Evolutionary conservation across 2,888 invertebrate species (phyloP).

Genomic region (Meiosimyza platycephala): DNA sequence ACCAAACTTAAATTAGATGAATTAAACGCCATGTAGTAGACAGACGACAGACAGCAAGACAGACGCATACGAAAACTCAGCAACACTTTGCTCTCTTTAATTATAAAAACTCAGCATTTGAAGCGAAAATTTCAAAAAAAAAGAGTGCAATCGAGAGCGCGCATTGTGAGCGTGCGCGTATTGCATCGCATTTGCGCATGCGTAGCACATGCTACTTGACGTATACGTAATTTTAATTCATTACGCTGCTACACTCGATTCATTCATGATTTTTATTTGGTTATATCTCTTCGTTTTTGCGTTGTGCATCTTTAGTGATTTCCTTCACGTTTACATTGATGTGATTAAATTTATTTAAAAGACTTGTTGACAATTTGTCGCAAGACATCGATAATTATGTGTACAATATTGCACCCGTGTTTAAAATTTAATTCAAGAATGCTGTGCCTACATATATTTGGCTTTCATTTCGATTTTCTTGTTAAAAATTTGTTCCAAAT

Average conservation of each 20-base stretch:
- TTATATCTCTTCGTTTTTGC: not conserved
- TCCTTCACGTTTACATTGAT: constrained; percentile 33
- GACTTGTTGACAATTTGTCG: not conserved
- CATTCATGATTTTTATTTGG: constrained; percentile 29
- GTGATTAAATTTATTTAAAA: constrained; percentile 21
- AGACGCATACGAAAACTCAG: not conserved
- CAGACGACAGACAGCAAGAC: too few relatives aligned
- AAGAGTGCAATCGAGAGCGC: not conserved
- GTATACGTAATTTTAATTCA: constrained; percentile 52
- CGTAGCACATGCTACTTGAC: constrained; percentile 47
- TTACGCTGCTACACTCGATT: not conserved
- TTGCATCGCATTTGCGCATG: constrained; percentile 16
- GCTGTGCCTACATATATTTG: too few relatives aligned
- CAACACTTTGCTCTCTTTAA: too few relatives aligned
- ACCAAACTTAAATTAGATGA: constrained; percentile 48
- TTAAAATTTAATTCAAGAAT: too few relatives aligned
- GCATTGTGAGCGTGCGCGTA: not conserved
- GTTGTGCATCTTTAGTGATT: constrained; percentile 16
- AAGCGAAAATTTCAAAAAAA: not conserved
- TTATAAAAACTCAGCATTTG: too few relatives aligned
- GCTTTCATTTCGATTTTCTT: too few relatives aligned
- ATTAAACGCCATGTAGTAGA: constrained; percentile 49
- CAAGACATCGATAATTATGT: too few relatives aligned
- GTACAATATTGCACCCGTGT: too few relatives aligned
- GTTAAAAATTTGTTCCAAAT: too few relatives aligned